These are phyloP conservation scores for Apeira syringaria DNA, from an alignment of 2,888 invertebrate species.

Conservation along the genomic window DNA sequence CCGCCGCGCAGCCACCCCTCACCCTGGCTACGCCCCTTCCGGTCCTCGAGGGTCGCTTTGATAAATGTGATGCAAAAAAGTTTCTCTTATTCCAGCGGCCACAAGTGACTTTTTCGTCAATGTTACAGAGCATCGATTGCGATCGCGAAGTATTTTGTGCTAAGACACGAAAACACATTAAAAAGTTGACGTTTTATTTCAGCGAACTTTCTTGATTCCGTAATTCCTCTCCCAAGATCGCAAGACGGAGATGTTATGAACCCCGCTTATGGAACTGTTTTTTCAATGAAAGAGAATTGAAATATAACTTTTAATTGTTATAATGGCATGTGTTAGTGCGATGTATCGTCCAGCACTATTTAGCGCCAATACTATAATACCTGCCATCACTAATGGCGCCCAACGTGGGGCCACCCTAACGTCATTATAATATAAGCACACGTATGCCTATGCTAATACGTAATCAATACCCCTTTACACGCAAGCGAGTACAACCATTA, in stretches of 20 bases:
- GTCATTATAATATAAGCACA: constrained; percentile 19
- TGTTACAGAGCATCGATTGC: constrained; percentile 29
- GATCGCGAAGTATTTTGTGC: constrained; percentile 31
- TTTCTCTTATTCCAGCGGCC: constrained; percentile 31
- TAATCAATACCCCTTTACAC: constrained; percentile 16
- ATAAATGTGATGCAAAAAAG: constrained; percentile 38
- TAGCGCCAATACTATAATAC: constrained; percentile 19
- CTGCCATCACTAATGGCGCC: constrained; percentile 40
- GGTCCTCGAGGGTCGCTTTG: constrained; percentile 32
- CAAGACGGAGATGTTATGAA: constrained; percentile 20
- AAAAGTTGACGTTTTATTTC: constrained; percentile 31
- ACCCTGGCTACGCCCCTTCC: constrained; percentile 34
- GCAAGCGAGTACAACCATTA: constrained; percentile 3
- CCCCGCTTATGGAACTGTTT: constrained; percentile 11
- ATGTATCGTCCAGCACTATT: constrained; percentile 15
- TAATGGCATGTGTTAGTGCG: constrained; percentile 17
- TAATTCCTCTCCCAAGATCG: constrained; percentile 25
- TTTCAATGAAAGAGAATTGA: constrained; percentile 11
- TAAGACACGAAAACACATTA: constrained; percentile 38
- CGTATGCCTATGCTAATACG: constrained; percentile 13
- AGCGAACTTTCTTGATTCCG: constrained; percentile 29
- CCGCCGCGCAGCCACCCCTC: constrained; percentile 23
- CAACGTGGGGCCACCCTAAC: constrained; percentile 32
- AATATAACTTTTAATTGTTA: constrained; percentile 14
- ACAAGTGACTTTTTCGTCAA: constrained; percentile 32